Base-by-base conservation (phyloP, 2,888 invertebrate genomes). In the Onchidella celtica region DNA sequence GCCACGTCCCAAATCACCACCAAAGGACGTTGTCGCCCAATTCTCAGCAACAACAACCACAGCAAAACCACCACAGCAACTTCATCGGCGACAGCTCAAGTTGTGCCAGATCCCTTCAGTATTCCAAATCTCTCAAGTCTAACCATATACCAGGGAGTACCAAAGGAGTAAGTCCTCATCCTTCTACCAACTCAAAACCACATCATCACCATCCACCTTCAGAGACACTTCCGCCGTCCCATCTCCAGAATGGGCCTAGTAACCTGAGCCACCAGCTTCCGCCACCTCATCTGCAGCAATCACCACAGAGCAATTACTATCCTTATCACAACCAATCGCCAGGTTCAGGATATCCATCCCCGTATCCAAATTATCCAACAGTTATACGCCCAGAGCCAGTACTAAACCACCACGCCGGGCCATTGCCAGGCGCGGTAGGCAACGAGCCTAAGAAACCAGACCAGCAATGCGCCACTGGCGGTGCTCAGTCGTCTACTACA, bases 91-190 rank as follows among this genome's bases (percentile, higher is more conserved):
- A 65, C 4, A 66, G 6, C 21, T 57, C 74, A 11, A 66, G 29
- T 34, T 80, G 73, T 27, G 79, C 79, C 11, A 55, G 79, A 47
- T 80, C 79, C n/a, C 17, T 74, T n/a, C 70, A 66, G 29, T 80
- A 80, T 57, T 70, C 73, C n/a, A 66, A 59, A 57, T 0, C 66
- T 9, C 68, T 55, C 65, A 80, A 73, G n/a, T n/a, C 79, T 36
- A 65, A 66, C 57, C 61, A 38, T 55, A 47, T 17, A 9, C 66
- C 65, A 2, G 29, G 21, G 38, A 61, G 6, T 32, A 14, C 21
- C n/a, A 47, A 79, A 40, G 72, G 61, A 14, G 2, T 1, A 21
- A 21, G 34, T 61, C 29, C 21, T 2, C 27, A 61, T 32, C 47
- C 38, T n/a, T 66, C 63, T 34, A 32, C 36, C 17, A 11, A 21